Percentiles rank a stretch among this genome's conserved stretches.
Evolutionary conservation across 2,797 vertebrate species (phyloP).

Genomic region (Acanthopagrus latus): DNA sequence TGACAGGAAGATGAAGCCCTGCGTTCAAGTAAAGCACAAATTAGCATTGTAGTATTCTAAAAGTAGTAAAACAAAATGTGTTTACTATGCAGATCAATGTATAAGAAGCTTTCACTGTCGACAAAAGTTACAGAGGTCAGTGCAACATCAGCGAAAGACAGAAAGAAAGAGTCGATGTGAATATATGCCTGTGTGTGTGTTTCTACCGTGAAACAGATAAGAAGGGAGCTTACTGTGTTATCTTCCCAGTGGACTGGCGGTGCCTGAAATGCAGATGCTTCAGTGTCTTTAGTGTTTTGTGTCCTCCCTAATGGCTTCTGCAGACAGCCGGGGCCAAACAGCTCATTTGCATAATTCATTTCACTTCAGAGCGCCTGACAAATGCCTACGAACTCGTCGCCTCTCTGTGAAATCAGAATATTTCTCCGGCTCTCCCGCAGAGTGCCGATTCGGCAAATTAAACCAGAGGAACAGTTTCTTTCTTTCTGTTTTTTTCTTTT

Average conservation of each 20-base stretch:
- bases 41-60: too few relatives aligned
- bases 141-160: too few relatives aligned
- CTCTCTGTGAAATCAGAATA: conserved; percentile 50
- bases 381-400: conserved; percentile 51
- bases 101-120: background rate
- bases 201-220: background rate
- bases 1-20: too few relatives aligned
- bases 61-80: too few relatives aligned
- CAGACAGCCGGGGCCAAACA: conserved; percentile 57
- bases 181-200: background rate
- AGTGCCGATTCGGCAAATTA: conserved; percentile 35
- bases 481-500: background rate
- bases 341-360: conserved; percentile 68
- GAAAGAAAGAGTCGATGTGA: background rate
- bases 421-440: conserved; percentile 41
- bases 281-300: conserved; percentile 55
- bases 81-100: too few relatives aligned
- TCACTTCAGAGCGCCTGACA: conserved; percentile 59
- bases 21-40: too few relatives aligned
- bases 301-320: conserved; percentile 59
- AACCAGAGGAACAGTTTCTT: conserved; percentile 8
- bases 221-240: conserved; percentile 10
- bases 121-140: too few relatives aligned
- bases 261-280: conserved; percentile 61
- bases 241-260: conserved; percentile 31